A percentile compares a stretch with the other conserved stretches of the same genome.
Conservation (phyloP, 1,140 invertebrate species). For the Leptinotarsa undecemlineata region DNA sequence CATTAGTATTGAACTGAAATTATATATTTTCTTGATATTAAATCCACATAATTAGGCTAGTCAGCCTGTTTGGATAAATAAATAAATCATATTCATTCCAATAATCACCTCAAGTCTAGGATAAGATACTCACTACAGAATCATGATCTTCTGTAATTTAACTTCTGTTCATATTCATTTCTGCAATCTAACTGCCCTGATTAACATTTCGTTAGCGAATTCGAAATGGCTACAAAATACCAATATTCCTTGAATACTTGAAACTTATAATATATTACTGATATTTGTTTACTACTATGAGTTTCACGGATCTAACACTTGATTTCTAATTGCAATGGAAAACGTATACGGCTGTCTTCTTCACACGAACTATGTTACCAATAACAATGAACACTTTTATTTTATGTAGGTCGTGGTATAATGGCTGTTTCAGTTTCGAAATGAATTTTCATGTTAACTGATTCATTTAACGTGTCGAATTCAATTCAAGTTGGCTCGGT, state of each 20-base stretch:
- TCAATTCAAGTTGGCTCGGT: too few species aligned
- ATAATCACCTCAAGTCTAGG: too few species aligned
- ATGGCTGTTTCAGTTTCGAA: not conserved
- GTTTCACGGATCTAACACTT: constrained; percentile 7
- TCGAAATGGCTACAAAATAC: not conserved
- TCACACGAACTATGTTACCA: not conserved
- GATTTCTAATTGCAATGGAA: constrained; percentile 6
- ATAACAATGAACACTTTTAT: constrained; percentile 3
- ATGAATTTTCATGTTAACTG: not conserved
- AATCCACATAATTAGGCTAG: too few species aligned
- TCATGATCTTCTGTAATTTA: too few species aligned
- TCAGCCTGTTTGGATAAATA: too few species aligned
- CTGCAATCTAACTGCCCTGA: too few species aligned
- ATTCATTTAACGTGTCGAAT: not conserved
- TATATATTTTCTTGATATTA: too few species aligned
- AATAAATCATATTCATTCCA: too few species aligned
- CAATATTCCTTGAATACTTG: not conserved
- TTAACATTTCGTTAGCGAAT: too few species aligned
- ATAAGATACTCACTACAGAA: too few species aligned
- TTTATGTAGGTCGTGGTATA: constrained; percentile 2
- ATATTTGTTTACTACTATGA: not conserved
- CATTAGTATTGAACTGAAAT: too few species aligned
- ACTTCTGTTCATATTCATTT: too few species aligned
- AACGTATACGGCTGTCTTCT: not conserved
- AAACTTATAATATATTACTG: not conserved